Conservation (phyloP, 2,113 vertebrate species). For the Ptilonorhynchus violaceus region DNA sequence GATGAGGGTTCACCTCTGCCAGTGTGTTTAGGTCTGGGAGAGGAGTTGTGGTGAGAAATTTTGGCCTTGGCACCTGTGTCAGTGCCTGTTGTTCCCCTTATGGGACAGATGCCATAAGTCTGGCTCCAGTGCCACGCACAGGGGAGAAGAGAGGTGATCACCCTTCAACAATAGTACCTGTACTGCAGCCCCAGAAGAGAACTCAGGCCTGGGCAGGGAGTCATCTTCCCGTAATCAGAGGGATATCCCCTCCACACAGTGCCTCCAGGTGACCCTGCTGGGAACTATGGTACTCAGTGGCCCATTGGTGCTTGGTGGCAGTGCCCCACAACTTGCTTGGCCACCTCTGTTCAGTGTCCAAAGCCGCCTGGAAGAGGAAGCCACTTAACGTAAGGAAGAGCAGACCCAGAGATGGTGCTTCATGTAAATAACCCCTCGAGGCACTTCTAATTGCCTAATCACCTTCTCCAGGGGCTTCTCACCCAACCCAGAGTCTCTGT, state of each 20-base stretch:
- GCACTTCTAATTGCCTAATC: not conserved
- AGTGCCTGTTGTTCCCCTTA: not conserved
- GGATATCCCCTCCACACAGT: not conserved
- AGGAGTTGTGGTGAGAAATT: not conserved
- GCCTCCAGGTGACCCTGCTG: not conserved
- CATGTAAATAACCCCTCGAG: not conserved
- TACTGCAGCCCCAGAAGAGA: not conserved
- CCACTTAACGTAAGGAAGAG: not conserved
- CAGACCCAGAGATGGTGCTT: not conserved
- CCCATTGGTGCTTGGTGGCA: not conserved
- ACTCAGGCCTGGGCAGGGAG: not conserved
- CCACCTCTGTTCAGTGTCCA: not conserved
- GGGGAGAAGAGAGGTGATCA: not conserved
- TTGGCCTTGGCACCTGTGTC: not conserved
- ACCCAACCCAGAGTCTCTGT: not conserved
- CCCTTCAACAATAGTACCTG: not conserved
- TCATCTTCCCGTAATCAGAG: not conserved
- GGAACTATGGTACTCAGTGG: fast-evolving
- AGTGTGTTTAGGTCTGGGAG: not conserved
- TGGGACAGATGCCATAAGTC: fast-evolving
- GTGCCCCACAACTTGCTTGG: not conserved
- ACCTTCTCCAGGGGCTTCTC: not conserved
- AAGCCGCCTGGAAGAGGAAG: fast-evolving
- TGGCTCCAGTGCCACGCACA: not conserved
- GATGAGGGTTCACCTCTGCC: not conserved